phyloP scores from a whole-genome alignment of 2,797 vertebrate species.

The Paratrypauchen microcephalus region DNA sequence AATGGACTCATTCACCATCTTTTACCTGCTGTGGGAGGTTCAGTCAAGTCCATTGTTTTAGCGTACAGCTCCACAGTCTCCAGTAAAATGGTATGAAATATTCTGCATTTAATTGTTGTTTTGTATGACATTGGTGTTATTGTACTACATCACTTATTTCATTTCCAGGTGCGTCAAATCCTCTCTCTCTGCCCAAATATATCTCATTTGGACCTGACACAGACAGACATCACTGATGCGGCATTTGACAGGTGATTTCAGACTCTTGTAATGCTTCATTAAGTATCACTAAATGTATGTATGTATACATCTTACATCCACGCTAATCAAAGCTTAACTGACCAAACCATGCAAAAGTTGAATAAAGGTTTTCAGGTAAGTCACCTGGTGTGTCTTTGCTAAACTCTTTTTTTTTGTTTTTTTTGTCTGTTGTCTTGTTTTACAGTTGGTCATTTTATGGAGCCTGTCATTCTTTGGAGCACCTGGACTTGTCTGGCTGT shows the following conservation, averaged over 20 bases:
- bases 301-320: too few species aligned
- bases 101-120: background rate
- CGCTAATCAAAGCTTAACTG: background rate
- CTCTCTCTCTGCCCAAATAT: conserved; percentile 92
- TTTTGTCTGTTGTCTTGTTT: background rate
- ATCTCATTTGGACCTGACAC: conserved; percentile 92
- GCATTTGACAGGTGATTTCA: conserved; percentile 90
- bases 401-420: too few species aligned
- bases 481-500: conserved; percentile 95
- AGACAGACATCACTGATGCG: conserved; percentile 91
- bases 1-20: conserved; percentile 92
- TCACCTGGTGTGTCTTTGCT: background rate
- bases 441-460: conserved; percentile 87
- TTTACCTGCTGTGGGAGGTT: conserved; percentile 86
- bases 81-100: conserved; percentile 89
- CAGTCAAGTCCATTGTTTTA: conserved; percentile 90
- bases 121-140: background rate
- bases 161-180: conserved; percentile 88
- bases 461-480: conserved; percentile 83
- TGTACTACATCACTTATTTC: background rate
- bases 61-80: conserved; percentile 93
- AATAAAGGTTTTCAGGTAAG: background rate
- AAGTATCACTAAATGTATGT: background rate
- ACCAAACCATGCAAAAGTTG: background rate
- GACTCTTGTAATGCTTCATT: background rate